Evolutionary conservation across 1,140 invertebrate species (phyloP).

Genomic region (Zaprionus nigranus): DNA sequence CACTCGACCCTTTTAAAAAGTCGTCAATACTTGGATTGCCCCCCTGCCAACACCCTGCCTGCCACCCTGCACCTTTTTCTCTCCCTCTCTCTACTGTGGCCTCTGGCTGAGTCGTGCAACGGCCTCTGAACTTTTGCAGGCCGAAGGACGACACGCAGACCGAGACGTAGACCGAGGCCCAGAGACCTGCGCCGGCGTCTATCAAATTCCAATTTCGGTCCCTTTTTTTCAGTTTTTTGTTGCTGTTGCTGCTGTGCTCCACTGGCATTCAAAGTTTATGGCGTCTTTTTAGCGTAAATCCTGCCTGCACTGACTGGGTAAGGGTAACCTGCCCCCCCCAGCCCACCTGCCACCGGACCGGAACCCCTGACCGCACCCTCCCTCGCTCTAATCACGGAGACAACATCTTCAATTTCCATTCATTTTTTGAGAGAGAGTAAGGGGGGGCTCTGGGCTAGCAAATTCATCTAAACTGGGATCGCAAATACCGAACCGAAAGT

Average conservation of each 20-base stretch:
- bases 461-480: neutral
- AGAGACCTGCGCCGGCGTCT: slow-evolving; percentile 54
- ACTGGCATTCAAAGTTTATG: slow-evolving; percentile 75
- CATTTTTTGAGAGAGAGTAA: neutral
- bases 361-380: neutral
- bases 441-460: neutral
- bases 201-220: slow-evolving; percentile 82
- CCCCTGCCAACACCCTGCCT: neutral
- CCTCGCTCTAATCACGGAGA: slow-evolving; percentile 11
- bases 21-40: slow-evolving; percentile 74
- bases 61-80: neutral
- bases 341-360: slow-evolving; percentile 30
- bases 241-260: slow-evolving; percentile 13
- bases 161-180: slow-evolving; percentile 30
- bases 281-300: slow-evolving; percentile 82
- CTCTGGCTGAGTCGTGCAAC: slow-evolving; percentile 54
- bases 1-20: slow-evolving; percentile 80
- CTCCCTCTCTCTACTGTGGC: neutral
- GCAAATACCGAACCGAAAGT: slow-evolving; percentile 7
- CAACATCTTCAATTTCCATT: slow-evolving; percentile 54
- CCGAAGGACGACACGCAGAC: slow-evolving; percentile 15
- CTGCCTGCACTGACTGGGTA: slow-evolving; percentile 48
- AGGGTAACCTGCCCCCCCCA: slow-evolving; percentile 13
- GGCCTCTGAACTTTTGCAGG: slow-evolving; percentile 57
- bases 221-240: slow-evolving; percentile 58